Evolutionary conservation across 2,113 vertebrate species (phyloP).

Genomic region (Andinoacara biseriatus): DNA sequence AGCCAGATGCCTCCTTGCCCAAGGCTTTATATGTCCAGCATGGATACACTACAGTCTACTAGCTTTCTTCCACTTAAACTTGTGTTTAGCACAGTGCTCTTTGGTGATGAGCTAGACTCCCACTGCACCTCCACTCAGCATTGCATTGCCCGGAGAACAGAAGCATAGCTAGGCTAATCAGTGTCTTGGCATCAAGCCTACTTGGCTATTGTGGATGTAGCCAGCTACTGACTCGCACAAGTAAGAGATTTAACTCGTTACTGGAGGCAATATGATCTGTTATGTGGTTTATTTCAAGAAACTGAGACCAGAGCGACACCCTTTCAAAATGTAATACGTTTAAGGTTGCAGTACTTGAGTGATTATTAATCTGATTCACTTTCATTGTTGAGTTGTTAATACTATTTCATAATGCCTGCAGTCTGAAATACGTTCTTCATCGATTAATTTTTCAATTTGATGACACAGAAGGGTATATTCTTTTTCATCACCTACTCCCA

Average conservation of each 20-base stretch:
- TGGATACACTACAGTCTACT: constrained; percentile 70
- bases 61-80: constrained; percentile 77
- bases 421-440: not conserved
- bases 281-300: constrained; percentile 55
- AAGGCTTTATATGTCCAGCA: constrained; percentile 76
- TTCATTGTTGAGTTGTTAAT: not conserved
- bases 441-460: constrained; percentile 10
- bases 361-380: constrained; percentile 5
- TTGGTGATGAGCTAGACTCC: constrained; percentile 73
- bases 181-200: constrained; percentile 73
- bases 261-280: constrained; percentile 43
- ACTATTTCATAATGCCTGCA: not conserved
- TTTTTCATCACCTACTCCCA: not conserved
- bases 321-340: not conserved
- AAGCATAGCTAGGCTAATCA: constrained; percentile 74
- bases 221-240: constrained; percentile 62
- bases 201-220: constrained; percentile 63
- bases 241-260: constrained; percentile 59
- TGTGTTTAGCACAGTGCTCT: constrained; percentile 72
- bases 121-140: constrained; percentile 64
- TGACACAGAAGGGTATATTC: not conserved
- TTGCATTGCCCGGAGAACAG: constrained; percentile 68
- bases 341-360: not conserved
- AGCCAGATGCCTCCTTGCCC: constrained; percentile 75
- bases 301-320: constrained; percentile 16